Base-by-base conservation (phyloP, 30 jellyfish, hydroid and myxozoan species). In the Hydractinia symbiolongicarpus region DNA sequence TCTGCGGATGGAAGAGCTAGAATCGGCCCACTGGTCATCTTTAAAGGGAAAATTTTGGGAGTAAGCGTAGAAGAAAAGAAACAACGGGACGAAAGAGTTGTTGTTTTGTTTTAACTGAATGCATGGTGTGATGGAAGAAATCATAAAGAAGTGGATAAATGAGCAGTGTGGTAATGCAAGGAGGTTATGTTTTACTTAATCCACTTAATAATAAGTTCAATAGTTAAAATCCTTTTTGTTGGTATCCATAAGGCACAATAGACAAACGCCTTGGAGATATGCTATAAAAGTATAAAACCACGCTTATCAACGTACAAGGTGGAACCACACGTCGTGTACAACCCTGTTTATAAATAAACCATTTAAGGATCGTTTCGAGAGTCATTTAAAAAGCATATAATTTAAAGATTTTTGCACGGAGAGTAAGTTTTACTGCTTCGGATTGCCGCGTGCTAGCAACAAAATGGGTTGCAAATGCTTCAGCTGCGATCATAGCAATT, bases 91-190 rank as follows among this genome's bases (percentile, higher is more conserved):
- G 1, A 58, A 58, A 13, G 69, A 58, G 69, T 58, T 58, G 17
- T 4, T 64, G 74, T 13, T 44, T 16, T 16, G 30, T 64, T 64
- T 51, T 51, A 64, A 64, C 15, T 4, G 30, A 64, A 64, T 64
- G 9, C 74, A 44, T 64, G 74, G 74, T 64, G 74, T 64, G 74
- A 64, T 51, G 74, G 74, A 64, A 51, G 30, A 64, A 51, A 64
- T 64, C 30, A 64, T 64, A 51, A 64, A 64, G 19, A 51, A 7
- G 19, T 64, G 74, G 74, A 51, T 64, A 16, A 64, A 64, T 51
- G 74, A 64, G 74, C 74, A 13, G 30, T 64, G n/a, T 4, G 74
- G 74, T 16, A 64, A 64, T 64, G n/a, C n/a, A n/a, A n/a, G n/a
- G n/a, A n/a, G n/a, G n/a, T n/a, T n/a, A n/a, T n/a, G 74, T 64